Evolutionary conservation across 2,797 vertebrate genomes (phyloP).

Genomic region (Typhlichthys subterraneus): DNA sequence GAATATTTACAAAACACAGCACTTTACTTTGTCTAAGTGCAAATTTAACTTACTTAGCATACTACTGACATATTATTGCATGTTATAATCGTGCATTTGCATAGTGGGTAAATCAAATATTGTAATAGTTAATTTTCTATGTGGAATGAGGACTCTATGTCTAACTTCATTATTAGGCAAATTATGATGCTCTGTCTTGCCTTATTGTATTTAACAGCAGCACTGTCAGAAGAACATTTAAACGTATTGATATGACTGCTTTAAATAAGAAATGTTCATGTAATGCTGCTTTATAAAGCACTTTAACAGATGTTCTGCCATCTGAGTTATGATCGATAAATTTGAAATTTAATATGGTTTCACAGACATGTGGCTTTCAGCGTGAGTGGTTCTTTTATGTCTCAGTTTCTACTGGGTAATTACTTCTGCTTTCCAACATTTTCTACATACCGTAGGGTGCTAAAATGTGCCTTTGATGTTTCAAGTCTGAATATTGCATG

Average conservation of each 20-base stretch:
- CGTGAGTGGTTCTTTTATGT: constrained; percentile 62
- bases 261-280: constrained; percentile 1
- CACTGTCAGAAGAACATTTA: no score
- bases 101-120: constrained; percentile 9
- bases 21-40: constrained; percentile 27
- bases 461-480: constrained; percentile 42
- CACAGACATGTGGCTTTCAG: constrained; percentile 61
- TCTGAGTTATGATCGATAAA: constrained; percentile 75
- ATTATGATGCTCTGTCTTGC: no score
- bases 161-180: no score
- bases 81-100: constrained; percentile 9
- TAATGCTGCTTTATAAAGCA: constrained; percentile 66
- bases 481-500: constrained; percentile 47
- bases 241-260: no score
- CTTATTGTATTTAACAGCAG: no score
- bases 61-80: constrained; percentile 9
- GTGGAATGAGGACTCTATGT: constrained; percentile 11
- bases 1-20: constrained; percentile 10
- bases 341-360: constrained; percentile 73
- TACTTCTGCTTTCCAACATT: constrained; percentile 52
- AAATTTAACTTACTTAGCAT: constrained; percentile 16
- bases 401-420: constrained; percentile 57
- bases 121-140: constrained; percentile 11
- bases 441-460: constrained; percentile 33
- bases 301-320: constrained; percentile 78